Percentiles rank a stretch among this genome's conserved stretches.
These are phyloP conservation scores for Kradibia gibbosae DNA, from an alignment of 1,140 invertebrate species.

Conservation along the genomic window DNA sequence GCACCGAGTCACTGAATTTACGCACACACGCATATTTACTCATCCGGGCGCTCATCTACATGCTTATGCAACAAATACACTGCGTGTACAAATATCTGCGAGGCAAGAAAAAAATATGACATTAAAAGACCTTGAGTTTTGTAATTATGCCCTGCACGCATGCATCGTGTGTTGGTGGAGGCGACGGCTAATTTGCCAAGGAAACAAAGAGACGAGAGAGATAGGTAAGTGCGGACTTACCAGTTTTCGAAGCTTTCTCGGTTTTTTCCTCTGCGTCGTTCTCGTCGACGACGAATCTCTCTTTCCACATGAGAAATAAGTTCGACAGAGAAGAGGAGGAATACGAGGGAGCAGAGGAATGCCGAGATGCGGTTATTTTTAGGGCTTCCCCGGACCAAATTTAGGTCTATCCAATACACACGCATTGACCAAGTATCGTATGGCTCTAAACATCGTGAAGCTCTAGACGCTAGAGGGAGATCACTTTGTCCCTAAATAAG, in stretches of 20 bases:
- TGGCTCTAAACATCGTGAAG: slow-evolving; percentile 18
- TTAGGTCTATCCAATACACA: slow-evolving; percentile 32
- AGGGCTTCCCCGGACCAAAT: slow-evolving; percentile 32
- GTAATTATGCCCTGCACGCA: neutral
- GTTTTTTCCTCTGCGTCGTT: neutral
- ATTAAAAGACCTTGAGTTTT: neutral
- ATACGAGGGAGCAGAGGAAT: neutral
- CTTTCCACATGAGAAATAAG: neutral
- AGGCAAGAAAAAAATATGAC: neutral
- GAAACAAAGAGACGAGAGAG: neutral
- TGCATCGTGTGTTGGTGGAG: neutral
- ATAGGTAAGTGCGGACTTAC: slow-evolving; percentile 12
- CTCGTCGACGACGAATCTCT: neutral
- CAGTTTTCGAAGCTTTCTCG: neutral
- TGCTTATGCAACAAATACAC: neutral
- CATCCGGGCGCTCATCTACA: neutral
- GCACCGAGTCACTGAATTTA: slow-evolving; percentile 48
- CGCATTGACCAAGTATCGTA: slow-evolving; percentile 28
- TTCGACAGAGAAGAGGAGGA: neutral
- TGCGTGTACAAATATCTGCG: no score
- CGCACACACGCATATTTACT: neutral
- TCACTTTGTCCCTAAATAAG: neutral
- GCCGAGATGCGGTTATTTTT: slow-evolving; percentile 14
- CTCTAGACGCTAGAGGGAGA: neutral
- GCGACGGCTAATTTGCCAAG: neutral